Conservation (phyloP, 1,140 invertebrate species). For the Acyrthosiphon pisum region DNA sequence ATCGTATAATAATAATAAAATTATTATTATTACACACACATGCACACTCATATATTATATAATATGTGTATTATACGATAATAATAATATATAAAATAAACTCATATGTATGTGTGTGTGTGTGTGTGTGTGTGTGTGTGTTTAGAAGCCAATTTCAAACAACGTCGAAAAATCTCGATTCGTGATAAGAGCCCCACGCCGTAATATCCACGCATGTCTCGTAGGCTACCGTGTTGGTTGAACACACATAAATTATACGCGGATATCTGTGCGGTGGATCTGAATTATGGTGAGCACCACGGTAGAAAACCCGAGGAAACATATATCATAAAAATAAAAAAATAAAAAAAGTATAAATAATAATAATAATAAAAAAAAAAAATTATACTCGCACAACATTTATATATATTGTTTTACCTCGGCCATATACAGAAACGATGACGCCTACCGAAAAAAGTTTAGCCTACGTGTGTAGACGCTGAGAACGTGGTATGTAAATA, state of each 20-base stretch:
- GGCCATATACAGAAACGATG: slow-evolving; percentile 52
- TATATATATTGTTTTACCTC: slow-evolving; percentile 48
- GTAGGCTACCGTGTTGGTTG: slow-evolving; percentile 54
- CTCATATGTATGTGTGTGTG: not conserved
- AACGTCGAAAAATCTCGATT: slow-evolving; percentile 46
- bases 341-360: slow-evolving; percentile 25
- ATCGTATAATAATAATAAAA: slow-evolving; percentile 28
- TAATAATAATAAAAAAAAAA: slow-evolving; percentile 24
- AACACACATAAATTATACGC: slow-evolving; percentile 54
- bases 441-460: slow-evolving; percentile 57
- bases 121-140: not conserved
- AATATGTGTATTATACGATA: not conserved
- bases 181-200: slow-evolving; percentile 48
- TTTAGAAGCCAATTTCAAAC: slow-evolving; percentile 48
- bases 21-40: slow-evolving; percentile 17
- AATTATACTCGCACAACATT: not conserved
- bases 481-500: slow-evolving; percentile 41
- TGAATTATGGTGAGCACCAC: slow-evolving; percentile 53
- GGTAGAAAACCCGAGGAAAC: slow-evolving; percentile 53
- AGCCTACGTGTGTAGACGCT: slow-evolving; percentile 50
- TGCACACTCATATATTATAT: not conserved
- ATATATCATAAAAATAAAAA: slow-evolving; percentile 53
- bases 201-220: slow-evolving; percentile 45
- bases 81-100: not conserved
- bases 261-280: slow-evolving; percentile 55